Conservation (phyloP, 2,113 vertebrate species). For the Neofelis nebulosa region DNA sequence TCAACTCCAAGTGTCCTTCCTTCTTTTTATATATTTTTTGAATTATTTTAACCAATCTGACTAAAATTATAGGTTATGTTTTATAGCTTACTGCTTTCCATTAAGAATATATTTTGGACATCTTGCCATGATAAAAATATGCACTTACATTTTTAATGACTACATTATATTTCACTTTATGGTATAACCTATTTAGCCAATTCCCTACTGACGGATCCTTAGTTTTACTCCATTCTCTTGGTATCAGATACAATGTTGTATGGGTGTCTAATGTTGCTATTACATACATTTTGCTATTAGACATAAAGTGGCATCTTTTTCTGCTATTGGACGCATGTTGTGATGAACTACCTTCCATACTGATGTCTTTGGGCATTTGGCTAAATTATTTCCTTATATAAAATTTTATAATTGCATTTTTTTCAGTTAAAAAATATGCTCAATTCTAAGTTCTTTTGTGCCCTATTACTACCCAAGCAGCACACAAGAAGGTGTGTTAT, state of each 20-base stretch:
- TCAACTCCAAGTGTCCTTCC: not conserved
- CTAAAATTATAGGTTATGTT: not conserved
- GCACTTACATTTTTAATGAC: not conserved
- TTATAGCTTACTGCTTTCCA: not conserved
- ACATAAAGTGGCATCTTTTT: not conserved
- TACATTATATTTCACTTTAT: not conserved
- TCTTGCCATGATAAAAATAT: not conserved
- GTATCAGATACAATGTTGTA: not conserved
- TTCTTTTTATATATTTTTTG: not conserved
- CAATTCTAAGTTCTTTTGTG: not conserved
- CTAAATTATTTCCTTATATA: not conserved
- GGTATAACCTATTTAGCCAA: not conserved
- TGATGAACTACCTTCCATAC: not conserved
- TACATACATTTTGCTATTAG: not conserved
- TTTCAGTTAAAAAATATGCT: not conserved
- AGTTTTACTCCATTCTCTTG: not conserved
- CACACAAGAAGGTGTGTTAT: not conserved
- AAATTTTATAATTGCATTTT: not conserved
- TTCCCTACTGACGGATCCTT: not conserved
- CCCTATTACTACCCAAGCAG: not conserved
- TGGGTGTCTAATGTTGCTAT: not conserved
- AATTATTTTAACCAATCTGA: constrained; percentile 17
- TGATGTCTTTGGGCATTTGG: not conserved
- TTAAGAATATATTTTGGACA: not conserved
- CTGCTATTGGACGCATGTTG: not conserved